These are phyloP conservation scores for Balaenoptera acutorostrata DNA, from an alignment of 2,113 vertebrate genomes.

Conservation along the genomic window DNA sequence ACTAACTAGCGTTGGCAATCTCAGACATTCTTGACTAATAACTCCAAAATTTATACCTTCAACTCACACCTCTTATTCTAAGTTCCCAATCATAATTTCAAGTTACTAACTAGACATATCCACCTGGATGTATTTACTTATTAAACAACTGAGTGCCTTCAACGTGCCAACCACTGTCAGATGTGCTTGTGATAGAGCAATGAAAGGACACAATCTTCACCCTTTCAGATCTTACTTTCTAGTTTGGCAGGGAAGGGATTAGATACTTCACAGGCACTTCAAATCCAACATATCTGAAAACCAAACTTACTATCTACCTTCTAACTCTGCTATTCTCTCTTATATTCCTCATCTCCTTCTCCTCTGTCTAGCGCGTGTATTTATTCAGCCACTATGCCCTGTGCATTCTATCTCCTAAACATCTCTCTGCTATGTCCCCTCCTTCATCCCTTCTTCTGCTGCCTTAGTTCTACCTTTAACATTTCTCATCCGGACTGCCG, in stretches of 20 bases:
- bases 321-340: background rate
- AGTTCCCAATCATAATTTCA: background rate
- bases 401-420: background rate
- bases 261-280: background rate
- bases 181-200: background rate
- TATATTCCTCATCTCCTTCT: background rate
- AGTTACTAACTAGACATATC: background rate
- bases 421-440: background rate
- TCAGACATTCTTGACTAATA: background rate
- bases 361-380: background rate
- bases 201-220: background rate
- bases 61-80: background rate
- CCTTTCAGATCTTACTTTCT: background rate
- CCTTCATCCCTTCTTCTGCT: background rate
- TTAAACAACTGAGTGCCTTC: background rate
- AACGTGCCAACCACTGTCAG: background rate
- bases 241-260: background rate
- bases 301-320: background rate
- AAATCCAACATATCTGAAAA: slow-evolving; percentile 12
- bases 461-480: background rate
- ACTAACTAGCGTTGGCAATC: background rate
- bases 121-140: background rate
- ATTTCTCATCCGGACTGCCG: background rate
- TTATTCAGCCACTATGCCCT: background rate
- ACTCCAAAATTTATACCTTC: background rate